Evolutionary conservation across 2,888 invertebrate genomes (phyloP).

Genomic region (Timema cristinae): DNA sequence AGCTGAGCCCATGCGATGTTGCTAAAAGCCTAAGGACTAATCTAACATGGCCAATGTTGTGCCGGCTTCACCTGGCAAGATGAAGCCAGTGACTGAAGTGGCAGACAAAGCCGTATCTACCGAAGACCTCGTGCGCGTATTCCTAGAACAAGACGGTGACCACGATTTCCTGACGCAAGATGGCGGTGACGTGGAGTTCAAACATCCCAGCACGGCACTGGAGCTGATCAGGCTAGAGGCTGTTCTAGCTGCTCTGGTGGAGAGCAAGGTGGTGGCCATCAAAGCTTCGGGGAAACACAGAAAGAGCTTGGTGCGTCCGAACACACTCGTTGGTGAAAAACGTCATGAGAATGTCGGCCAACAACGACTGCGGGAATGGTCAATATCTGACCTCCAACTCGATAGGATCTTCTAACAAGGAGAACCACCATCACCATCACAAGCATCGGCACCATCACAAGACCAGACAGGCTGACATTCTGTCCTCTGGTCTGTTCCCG

Average conservation of each 20-base stretch:
- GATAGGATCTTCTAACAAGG: conserved; percentile 47
- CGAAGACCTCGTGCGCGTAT: conserved; percentile 47
- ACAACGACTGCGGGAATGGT: background rate
- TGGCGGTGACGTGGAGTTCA: background rate
- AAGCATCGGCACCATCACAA: conserved; percentile 24
- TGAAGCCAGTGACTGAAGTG: conserved; percentile 42
- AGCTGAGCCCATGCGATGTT: no score
- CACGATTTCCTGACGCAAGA: background rate
- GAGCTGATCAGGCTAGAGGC: conserved; percentile 65
- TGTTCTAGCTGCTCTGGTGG: conserved; percentile 65
- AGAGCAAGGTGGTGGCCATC: conserved; percentile 65
- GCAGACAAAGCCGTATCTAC: conserved; percentile 71
- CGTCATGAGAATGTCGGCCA: no score
- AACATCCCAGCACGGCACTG: conserved; percentile 39
- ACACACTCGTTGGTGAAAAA: no score
- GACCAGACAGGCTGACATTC: background rate
- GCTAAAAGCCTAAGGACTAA: no score
- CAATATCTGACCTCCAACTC: conserved; percentile 47
- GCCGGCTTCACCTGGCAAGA: conserved; percentile 18
- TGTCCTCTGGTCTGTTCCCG: conserved; percentile 29
- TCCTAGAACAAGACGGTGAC: no score
- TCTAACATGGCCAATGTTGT: background rate
- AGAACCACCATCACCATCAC: conserved; percentile 38
- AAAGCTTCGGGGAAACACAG: conserved; percentile 40
- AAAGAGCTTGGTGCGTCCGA: background rate